phyloP scores from a whole-genome alignment of 1,140 invertebrate genomes.

The Camponotus pennsylvanicus region DNA sequence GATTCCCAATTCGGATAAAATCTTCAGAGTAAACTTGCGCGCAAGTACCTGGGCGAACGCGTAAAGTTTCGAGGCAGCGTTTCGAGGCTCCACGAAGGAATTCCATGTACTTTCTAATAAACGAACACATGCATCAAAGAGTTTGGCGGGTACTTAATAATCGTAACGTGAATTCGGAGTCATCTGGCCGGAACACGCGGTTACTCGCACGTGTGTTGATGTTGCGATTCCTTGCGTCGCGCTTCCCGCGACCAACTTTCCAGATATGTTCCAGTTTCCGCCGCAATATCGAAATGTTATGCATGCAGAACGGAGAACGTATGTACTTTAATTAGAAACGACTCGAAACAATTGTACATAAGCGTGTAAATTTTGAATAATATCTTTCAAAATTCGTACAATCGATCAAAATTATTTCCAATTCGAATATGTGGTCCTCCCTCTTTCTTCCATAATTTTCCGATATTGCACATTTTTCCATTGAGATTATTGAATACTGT shows the following conservation, averaged over 20 bases:
- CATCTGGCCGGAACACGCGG: background rate
- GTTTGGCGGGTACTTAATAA: slow-evolving; percentile 32
- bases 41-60: background rate
- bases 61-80: slow-evolving; percentile 15
- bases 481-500: background rate
- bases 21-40: slow-evolving; percentile 13
- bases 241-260: slow-evolving; percentile 18
- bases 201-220: background rate
- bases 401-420: slow-evolving; percentile 4
- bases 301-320: no score
- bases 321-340: slow-evolving; percentile 12
- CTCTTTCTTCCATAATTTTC: background rate
- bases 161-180: background rate
- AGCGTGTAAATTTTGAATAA: background rate
- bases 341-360: background rate
- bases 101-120: slow-evolving; percentile 31
- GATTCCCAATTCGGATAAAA: slow-evolving; percentile 34
- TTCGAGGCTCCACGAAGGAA: background rate
- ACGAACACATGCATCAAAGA: slow-evolving; percentile 42
- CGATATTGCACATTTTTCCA: background rate
- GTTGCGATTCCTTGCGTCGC: background rate
- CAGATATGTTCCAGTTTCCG: slow-evolving; percentile 9
- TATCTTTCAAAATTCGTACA: background rate
- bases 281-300: background rate
- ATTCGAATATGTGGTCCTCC: background rate